Base-by-base conservation (phyloP, 2,113 vertebrate species). In the Enhydra lutris region DNA sequence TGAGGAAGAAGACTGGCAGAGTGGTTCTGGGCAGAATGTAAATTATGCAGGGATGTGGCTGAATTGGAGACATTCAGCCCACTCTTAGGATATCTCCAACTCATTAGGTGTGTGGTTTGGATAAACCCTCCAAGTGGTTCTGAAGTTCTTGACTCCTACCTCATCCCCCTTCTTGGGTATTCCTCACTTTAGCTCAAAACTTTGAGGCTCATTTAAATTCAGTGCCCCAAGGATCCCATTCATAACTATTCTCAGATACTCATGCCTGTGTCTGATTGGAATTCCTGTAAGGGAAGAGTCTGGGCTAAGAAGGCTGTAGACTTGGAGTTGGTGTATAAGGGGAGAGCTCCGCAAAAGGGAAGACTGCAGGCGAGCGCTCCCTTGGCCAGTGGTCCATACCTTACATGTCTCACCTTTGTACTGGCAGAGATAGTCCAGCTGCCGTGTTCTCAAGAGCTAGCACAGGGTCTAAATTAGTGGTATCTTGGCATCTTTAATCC, bases 21-120 rank as follows among this genome's bases (percentile, higher is more conserved):
- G 76, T 24, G 81, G 55, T 55, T 45, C 78, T 36, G 45, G 89
- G 81, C 47, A 61, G 61, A 31, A 78, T 20, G 10, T 87, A 84
- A 84, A 89, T 50, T 74, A 84, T 67, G 24, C 20, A 84, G 81
- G 15, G 29, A 63, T 52, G 71, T 65, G 69, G 81, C 50, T 85
- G 20, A 91, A 50, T 18, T 39, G 69, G 57, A 94, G 76, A 69
- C 50, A 89, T 82, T 55, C 42, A 83, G 31, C 84, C 79, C 34
- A 36, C 67, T 80, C n/a, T 81, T 65, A 84, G 90, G 69, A 39
- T 18, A 47, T n/a, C 76, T 97, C 84, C 91, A 81, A 4, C 23
- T 73, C 26, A 36, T 88, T 89, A 93, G 91, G 85, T 89, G 39
- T 95, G 59, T 55, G 71, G 47, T 83, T 85, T 96, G 65, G 65